Base-by-base conservation (phyloP, 1,140 invertebrate species). In the Drosophila willistoni region DNA sequence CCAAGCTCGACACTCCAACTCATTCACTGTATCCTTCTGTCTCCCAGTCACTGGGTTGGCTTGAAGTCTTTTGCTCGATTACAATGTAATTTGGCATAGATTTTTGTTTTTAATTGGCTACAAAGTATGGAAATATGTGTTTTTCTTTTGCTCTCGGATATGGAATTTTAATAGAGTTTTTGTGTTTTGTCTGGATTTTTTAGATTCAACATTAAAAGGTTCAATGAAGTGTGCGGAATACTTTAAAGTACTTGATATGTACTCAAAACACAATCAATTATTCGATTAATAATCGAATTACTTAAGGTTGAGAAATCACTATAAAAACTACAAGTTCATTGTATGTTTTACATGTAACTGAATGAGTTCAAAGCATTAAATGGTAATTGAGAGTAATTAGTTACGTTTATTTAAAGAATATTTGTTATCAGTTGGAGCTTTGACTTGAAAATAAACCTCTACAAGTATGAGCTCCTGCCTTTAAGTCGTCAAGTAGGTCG, bases 51-150 rank as follows among this genome's bases (percentile, higher is more conserved):
- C 25, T 29, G 29, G 25, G 34, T 36, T 56, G 13, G 34, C 44
- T 56, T 56, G 33, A 51, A 73, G 56, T 57, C 39, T 47, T 70
- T 22, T 59, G 64, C 72, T 81, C 77, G 69, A 87, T 87, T 86
- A 87, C 76, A 81, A 73, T 83, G 65, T 64, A 79, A 82, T 85
- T 87, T 86, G 65, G 76, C 70, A 86, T 86, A 71, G 83, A 77
- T 87, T 86, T 77, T 83, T 77, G 79, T 71, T 60, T 82, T 82
- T 75, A 82, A 82, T 82, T 81, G 79, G 74, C 66, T 64, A 71
- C 62, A 77, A 65, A 65, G 67, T 71, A 65, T 36, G 19, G 51
- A 77, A 47, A 66, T 63, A 66, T 59, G 42, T 9, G 29, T 12
- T 62, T 19, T 29, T 39, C 33, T 42, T 57, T 69, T 22, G 36